phyloP scores from a whole-genome alignment of 2,797 vertebrate species.

The Argya squamiceps region DNA sequence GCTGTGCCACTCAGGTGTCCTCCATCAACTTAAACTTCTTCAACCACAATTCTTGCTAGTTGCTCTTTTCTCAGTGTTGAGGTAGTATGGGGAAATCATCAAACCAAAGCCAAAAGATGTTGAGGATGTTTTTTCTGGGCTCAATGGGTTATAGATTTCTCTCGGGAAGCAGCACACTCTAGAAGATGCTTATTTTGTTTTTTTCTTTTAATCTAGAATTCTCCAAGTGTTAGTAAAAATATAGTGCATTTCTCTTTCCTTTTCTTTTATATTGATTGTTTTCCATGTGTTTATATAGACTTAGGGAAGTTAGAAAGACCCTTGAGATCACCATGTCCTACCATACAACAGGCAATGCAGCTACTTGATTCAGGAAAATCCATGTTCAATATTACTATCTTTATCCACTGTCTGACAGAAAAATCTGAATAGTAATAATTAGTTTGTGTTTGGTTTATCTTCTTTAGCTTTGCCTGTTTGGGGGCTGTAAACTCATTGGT shows the following conservation, averaged over 20 bases:
- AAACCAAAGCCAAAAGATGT: neutral
- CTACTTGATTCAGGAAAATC: constrained; percentile 46
- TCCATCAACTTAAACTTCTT: neutral
- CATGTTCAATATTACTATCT: neutral
- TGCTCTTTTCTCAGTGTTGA: neutral
- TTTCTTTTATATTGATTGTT: neutral
- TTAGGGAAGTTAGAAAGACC: neutral
- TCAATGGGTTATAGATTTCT: accelerated
- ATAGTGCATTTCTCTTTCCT: neutral
- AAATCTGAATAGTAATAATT: constrained; percentile 61
- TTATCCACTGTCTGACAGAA: constrained; percentile 28
- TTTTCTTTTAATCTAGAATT: neutral
- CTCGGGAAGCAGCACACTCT: neutral
- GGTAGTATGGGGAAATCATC: neutral
- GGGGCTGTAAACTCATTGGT: neutral
- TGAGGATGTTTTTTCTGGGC: neutral
- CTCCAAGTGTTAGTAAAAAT: neutral
- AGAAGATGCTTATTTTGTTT: neutral
- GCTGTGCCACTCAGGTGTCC: neutral
- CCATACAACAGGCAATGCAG: constrained; percentile 15
- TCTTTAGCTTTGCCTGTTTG: neutral
- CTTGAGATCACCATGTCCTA: neutral
- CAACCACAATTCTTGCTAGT: neutral
- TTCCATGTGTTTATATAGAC: neutral
- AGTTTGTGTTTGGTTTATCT: constrained; percentile 8